Evolutionary conservation across 1,140 invertebrate species (phyloP).

Genomic region (Cheumatopsyche charites): DNA sequence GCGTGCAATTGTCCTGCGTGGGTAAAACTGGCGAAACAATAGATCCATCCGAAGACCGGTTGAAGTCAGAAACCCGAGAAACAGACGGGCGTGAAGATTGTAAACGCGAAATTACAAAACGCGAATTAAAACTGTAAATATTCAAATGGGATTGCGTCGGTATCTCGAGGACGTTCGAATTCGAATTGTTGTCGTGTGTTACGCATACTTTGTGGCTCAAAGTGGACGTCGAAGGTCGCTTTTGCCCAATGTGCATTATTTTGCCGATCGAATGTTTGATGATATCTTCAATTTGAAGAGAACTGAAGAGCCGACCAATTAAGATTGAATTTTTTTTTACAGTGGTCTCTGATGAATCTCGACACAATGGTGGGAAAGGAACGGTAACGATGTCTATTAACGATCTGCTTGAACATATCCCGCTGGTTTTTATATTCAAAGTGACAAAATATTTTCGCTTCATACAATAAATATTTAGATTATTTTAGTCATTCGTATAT

Average conservation of each 20-base stretch:
- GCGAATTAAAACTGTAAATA: constrained; percentile 11
- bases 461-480: too few species aligned
- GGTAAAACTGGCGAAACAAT: constrained; percentile 11
- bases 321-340: background rate
- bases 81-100: constrained; percentile 3
- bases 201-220: too few species aligned
- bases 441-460: background rate
- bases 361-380: constrained; percentile 4
- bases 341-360: background rate
- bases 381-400: background rate
- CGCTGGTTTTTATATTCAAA: background rate
- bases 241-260: background rate
- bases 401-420: too few species aligned
- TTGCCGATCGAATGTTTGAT: background rate
- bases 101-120: background rate
- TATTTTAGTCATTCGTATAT: too few species aligned
- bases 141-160: constrained; percentile 5
- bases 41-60: constrained; percentile 14
- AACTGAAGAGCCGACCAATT: background rate
- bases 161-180: background rate
- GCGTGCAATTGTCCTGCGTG: constrained; percentile 17
- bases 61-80: background rate
- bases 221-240: too few species aligned
- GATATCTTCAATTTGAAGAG: too few species aligned
- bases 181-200: too few species aligned